Base-by-base conservation (phyloP, 2,113 vertebrate genomes). In the Silurus glanis region DNA sequence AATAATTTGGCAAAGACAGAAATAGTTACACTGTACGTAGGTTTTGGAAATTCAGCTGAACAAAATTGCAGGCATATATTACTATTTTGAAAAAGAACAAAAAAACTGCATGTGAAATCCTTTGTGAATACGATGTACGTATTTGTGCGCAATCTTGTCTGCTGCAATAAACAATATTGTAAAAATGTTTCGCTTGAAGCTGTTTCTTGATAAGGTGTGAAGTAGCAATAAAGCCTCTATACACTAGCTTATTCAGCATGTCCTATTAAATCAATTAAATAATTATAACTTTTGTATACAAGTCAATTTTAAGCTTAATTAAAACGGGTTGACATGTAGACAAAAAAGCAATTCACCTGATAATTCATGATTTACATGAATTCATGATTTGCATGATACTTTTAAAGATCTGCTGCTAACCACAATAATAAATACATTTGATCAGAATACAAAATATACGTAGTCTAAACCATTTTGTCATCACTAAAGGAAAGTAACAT, bases 401-500 rank as follows among this genome's bases (percentile, higher is more conserved):
- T 16, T 1, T 37, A 14, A 69, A 69, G n/a, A 72, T 47, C 69
- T 49, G 71, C 74, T 76, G 23, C 21, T 7, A 23, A 16, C 5
- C 49, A 55, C 10, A 55, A 21, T 79, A 67, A 85, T 85, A 85
- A 85, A 85, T 67, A 79, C 51, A 49, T 56, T 9, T 45, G 47
- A 55, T 4, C 37, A 4, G 28, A 80, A 85, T 58, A 71, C 56
- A 69, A 80, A 85, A 45, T 17, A 69, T 25, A 67, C 69, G 79
- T 85, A 51, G 61, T 80, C 49, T 69, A 56, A 66, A 80, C 21
- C 0, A 21, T 17, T n/a, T 80, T 14, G 0, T 10, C 45, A 45
- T 45, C 21, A 84, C 2, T 9, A n/a, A 78, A 9, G 28, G 17
- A 45, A 37, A 25, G 25, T 13, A 19, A 85, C 7, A 80, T 86